Evolutionary conservation across 2,888 invertebrate species (phyloP).

Genomic region (Drosophila diplacantha): DNA sequence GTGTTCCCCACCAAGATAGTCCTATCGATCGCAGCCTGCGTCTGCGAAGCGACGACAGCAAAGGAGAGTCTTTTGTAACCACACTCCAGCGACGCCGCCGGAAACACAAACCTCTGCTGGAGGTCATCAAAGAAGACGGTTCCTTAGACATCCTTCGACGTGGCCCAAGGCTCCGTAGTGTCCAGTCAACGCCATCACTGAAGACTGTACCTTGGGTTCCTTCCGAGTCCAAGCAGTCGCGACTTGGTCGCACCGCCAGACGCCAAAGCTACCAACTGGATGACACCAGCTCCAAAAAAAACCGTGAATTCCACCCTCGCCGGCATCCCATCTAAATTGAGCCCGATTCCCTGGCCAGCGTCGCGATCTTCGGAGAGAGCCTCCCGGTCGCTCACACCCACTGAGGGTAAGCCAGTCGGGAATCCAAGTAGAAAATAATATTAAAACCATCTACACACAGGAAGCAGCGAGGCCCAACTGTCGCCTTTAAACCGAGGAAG

Average conservation of each 20-base stretch:
- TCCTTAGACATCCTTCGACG: neutral
- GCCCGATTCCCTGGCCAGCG: too few relatives aligned
- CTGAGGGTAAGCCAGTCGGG: conserved; percentile 1
- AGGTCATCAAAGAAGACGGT: conserved; percentile 20
- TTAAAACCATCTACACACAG: neutral
- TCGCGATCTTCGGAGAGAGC: neutral
- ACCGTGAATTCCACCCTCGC: conserved; percentile 4
- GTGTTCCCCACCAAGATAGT: too few relatives aligned
- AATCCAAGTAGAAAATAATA: neutral
- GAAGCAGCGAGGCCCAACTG: neutral
- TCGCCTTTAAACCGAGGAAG: neutral
- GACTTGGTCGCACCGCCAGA: neutral
- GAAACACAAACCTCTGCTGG: conserved; percentile 3
- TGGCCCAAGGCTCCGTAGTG: conserved; percentile 19
- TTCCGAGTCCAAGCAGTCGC: neutral
- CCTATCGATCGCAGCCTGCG: too few relatives aligned
- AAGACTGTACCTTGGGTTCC: neutral
- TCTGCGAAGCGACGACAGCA: conserved; percentile 9
- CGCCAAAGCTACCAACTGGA: neutral
- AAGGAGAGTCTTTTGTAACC: neutral
- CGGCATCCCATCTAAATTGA: neutral
- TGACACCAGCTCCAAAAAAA: neutral
- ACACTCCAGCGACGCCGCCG: too few relatives aligned
- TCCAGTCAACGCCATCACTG: conserved; percentile 10
- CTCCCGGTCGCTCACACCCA: neutral